These are phyloP conservation scores for Abscondita cerata DNA, from an alignment of 2,888 invertebrate genomes.

Conservation along the genomic window DNA sequence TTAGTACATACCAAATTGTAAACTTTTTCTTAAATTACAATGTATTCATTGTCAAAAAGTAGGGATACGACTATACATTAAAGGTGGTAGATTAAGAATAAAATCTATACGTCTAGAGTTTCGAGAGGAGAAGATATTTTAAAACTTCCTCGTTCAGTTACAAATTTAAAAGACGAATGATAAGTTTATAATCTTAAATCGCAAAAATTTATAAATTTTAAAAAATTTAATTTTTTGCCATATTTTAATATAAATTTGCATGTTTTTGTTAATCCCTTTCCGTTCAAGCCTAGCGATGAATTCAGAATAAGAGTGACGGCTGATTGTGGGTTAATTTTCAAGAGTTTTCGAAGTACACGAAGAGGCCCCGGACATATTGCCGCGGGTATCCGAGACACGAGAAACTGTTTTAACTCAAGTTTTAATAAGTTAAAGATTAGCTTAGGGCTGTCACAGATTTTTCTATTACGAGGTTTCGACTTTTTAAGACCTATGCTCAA, in stretches of 20 bases:
- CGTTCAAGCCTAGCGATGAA: constrained; percentile 30
- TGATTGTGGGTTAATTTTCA: constrained; percentile 55
- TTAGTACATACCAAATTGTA: no score
- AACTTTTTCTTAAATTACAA: no score
- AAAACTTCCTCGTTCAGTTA: no score
- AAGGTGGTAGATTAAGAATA: no score
- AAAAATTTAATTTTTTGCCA: constrained; percentile 53
- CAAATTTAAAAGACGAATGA: no score
- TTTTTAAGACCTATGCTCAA: constrained; percentile 38
- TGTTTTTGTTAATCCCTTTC: constrained; percentile 57
- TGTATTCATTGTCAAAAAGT: no score
- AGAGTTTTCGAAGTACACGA: constrained; percentile 53
- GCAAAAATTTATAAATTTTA: constrained; percentile 1
- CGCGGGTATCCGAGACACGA: constrained; percentile 52
- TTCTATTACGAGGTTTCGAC: constrained; percentile 54
- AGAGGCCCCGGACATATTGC: constrained; percentile 48
- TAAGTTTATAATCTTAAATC: no score
- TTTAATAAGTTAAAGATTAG: constrained; percentile 60
- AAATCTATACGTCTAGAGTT: no score
- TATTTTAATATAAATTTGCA: constrained; percentile 59
- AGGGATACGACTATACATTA: no score
- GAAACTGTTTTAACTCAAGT: constrained; percentile 58
- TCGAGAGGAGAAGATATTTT: no score
- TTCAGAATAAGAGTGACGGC: constrained; percentile 49
- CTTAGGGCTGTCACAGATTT: constrained; percentile 53